These are phyloP conservation scores for Heterocephalus glaber DNA, from an alignment of 2,113 vertebrate genomes.

Conservation along the genomic window DNA sequence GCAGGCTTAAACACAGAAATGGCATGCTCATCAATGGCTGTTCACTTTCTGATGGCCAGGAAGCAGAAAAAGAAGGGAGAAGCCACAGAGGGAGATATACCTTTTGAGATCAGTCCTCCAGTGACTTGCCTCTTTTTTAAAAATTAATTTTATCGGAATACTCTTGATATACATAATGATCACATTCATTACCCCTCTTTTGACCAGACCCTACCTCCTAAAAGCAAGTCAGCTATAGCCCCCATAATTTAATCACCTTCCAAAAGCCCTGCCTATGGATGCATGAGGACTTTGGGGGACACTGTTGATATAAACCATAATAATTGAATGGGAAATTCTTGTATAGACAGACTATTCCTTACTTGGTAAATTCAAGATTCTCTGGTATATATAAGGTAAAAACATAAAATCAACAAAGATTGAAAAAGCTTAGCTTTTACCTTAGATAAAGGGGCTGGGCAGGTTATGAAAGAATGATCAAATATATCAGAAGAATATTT, in stretches of 20 bases:
- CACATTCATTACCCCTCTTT: neutral
- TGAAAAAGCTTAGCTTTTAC: slow-evolving; percentile 28
- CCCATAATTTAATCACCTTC: neutral
- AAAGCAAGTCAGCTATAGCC: neutral
- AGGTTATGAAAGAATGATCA: neutral
- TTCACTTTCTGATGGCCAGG: neutral
- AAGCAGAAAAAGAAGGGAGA: neutral
- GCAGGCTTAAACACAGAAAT: neutral
- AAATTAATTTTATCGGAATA: neutral
- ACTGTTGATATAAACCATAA: neutral
- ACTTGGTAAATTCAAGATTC: slow-evolving; percentile 39
- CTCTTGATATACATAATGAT: neutral
- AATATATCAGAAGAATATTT: slow-evolving; percentile 3
- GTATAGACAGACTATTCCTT: neutral
- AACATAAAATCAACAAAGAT: neutral
- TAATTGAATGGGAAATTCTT: slow-evolving; percentile 47
- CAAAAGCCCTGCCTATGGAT: neutral
- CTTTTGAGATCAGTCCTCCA: neutral
- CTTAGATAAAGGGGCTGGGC: neutral
- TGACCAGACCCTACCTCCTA: neutral
- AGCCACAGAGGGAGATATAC: neutral
- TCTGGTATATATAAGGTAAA: neutral
- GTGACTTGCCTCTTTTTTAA: neutral
- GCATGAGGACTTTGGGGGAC: neutral
- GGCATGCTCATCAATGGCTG: neutral